Conservation (phyloP, 2,797 vertebrate genomes). For the Loriculus beryllinus region DNA sequence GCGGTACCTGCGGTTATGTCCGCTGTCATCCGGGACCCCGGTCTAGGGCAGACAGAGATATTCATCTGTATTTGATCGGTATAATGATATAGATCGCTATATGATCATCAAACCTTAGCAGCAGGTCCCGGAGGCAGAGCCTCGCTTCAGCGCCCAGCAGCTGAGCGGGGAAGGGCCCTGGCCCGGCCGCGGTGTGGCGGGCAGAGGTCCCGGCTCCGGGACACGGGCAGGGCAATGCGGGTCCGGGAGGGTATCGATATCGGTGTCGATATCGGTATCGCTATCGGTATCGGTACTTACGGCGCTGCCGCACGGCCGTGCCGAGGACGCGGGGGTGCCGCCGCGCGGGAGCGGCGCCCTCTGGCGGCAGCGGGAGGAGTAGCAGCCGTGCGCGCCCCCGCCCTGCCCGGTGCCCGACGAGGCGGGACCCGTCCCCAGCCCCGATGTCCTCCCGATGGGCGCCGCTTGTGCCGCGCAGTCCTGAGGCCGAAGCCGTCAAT, state of each 20-base stretch:
- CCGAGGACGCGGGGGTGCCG: background rate
- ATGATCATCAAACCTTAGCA: background rate
- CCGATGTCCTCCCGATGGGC: constrained; percentile 67
- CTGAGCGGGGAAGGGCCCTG: too few relatives aligned
- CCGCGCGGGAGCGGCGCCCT: constrained; percentile 45
- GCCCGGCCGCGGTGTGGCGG: background rate
- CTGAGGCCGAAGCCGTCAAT: constrained; percentile 75
- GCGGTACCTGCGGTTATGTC: background rate
- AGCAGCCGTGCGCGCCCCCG: background rate
- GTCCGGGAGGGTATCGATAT: too few relatives aligned
- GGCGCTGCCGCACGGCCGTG: background rate
- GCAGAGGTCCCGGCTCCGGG: background rate
- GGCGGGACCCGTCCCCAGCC: constrained; percentile 51
- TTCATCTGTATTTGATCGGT: too few relatives aligned
- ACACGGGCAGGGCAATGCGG: background rate
- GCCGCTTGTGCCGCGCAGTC: constrained; percentile 70
- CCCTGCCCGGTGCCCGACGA: background rate
- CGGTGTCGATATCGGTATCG: background rate
- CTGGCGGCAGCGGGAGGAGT: constrained; percentile 15
- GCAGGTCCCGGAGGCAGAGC: background rate
- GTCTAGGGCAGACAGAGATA: accelerated
- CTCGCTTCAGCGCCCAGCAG: background rate
- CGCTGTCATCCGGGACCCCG: background rate
- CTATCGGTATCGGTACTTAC: background rate
- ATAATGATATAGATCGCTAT: background rate